Evolutionary conservation across 1,140 invertebrate genomes (phyloP), one percentile per base, ranked within the genome.

Genomic region (Sesamia nonagrioides): DNA sequence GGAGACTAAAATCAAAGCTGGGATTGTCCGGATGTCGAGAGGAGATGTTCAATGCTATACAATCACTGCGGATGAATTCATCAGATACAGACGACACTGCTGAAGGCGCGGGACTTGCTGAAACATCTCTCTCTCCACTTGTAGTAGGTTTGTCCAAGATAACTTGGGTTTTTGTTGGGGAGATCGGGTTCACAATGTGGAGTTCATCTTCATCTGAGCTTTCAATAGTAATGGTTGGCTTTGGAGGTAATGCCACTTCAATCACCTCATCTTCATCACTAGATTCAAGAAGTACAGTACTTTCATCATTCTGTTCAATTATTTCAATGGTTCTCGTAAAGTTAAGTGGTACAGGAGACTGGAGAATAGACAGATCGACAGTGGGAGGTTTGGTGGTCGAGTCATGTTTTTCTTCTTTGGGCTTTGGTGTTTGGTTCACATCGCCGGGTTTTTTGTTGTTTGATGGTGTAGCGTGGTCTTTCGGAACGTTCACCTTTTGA

Each of bases 261-360:
- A 95, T 84, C 18, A 95, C 94, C 80, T 95, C 95, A 88, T 94
- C 93, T 69, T 95, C 95, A 87, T 95, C 93, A 82, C 93, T 95
- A 58, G 91, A 86, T 73, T 91, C 88, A 9, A 94, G 79, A 9
- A 92, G 82, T 72, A 92, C 81, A 60, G 83, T 72, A n/a, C 82
- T 81, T n/a, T 78, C 80, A 54, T 87, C 78, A 17, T 92, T 88
- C 81, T 89, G 86, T 42, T 94, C 91, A 15, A 94, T 58, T 80
- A 93, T 91, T 77, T 93, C 88, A 74, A 94, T 85, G 42, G 87
- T 90, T 81, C 86, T 91, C 48, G 90, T 91, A 15, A 91, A 56
- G 82, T 87, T 90, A 33, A 86, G 79, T 33, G 93, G 84, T 72
- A 89, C 80, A 42, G 91, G 86, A 37, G 85, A 84, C 83, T 92